Evolutionary conservation across 2,797 vertebrate species (phyloP), one percentile per base, ranked within the genome.

Genomic region (Parauchenoglanis ngamensis): DNA sequence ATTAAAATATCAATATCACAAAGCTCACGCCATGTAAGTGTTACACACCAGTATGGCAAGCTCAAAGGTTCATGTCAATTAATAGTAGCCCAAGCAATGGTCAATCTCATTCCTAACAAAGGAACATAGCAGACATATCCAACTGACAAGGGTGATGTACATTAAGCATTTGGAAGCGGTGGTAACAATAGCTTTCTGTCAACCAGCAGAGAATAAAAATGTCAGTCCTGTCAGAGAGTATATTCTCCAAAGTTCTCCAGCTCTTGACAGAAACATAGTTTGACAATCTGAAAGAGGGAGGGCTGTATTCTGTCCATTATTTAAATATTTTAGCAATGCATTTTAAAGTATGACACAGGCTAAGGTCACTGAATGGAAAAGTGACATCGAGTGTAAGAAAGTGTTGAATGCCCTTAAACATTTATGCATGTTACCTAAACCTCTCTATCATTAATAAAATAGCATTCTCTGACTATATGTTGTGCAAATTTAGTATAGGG

Each of bases 171-270:
- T 91, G 91, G 92, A 94, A 92, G 91, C 94, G 92, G 89, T 89
- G 85, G 92, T 91, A 96, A 95, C 95, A 95, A 95, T 94, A 92
- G 93, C 86, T 92, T 93, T 94, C 94, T 96, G 95, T 96, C 95
- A 96, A 93, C 89, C 90, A 90, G 94, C 92, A 92, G 92, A 94
- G 95, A 95, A 94, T 91, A 93, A 92, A 96, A 96, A 96, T 96
- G 95, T 94, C 95, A 96, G 83, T 91, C 92, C 94, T 95, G 94
- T 94, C 95, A 95, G 91, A 84, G 89, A 76, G 90, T 90, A 94
- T 93, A 91, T 94, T 93, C 94, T 94, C 94, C 95, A 93, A 94
- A 94, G 94, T 94, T 94, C 91, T 92, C 84, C 57, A 88, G 89
- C 87, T 90, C 91, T 92, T 94, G 94, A 95, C 94, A 95, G 93